Evolutionary conservation across 64 coral and sea anemone species (phyloP), one percentile per base, ranked within the genome.

Genomic region (Pachyseris speciosa): DNA sequence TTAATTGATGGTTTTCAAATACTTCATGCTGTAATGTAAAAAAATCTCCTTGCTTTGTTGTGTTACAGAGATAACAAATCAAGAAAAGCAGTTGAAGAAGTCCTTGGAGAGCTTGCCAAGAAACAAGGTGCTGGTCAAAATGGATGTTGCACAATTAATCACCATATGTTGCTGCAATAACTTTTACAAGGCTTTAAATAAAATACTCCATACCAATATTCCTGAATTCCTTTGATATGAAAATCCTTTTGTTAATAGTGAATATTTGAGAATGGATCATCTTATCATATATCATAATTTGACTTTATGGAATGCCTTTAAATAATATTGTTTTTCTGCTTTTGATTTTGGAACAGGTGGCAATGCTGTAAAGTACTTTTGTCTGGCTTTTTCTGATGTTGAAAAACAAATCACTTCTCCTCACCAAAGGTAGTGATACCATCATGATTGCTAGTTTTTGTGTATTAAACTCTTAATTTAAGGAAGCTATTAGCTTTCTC

Each of bases 301-400:
- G 75, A 53, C 4, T 59, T 33, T 20, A 47, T 68, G 9, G 20
- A 68, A 8, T 28, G 65, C 5, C 65, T 28, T 28, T 9, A 29
- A 45, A 45, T n/a, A 24, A 53, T 36, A 38, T 30, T 37, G 11
- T 17, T 22, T 32, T 52, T 22, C 22, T 63, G 29, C 11, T 6
- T 67, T 63, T 72, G 9, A 1, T 3, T 19, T 38, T 92, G 70
- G 12, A 53, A 27, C 20, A 92, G 89, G 79, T 63, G 20, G 17
- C n/a, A 47, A 20, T 52, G 86, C 92, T 57, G 67, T 94, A 2
- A 89, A 89, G 24, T 75, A 84, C 45, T 88, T 89, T 42, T 74
- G 85, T 78, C 48, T 58, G 3, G 36, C 58, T 49, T 93, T 87
- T 70, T 78, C 64, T 66, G 84, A 77, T 79, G 12, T 58, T 22